A percentile compares a stretch with the other conserved stretches of the same genome.
Evolutionary conservation across 2,113 vertebrate genomes (phyloP).

Genomic region (Oryzias javanicus): DNA sequence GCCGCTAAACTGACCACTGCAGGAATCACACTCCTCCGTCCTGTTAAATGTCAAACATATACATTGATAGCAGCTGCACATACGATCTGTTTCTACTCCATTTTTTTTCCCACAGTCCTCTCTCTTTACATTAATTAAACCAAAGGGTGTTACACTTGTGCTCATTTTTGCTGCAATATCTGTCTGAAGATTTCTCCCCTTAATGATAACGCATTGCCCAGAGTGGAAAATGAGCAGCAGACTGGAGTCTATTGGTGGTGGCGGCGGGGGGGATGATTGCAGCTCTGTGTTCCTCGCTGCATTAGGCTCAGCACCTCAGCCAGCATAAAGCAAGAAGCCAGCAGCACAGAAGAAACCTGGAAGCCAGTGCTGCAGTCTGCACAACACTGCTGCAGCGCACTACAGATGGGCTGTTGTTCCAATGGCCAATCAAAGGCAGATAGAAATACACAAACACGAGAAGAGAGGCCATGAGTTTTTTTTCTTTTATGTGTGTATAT

Average conservation of each 20-base stretch:
- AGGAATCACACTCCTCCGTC: conserved; percentile 7
- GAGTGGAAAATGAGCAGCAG: conserved; percentile 9
- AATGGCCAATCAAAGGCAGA: conserved; percentile 22
- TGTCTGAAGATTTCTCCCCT: conserved; percentile 10
- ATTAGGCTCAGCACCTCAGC: conserved; percentile 64
- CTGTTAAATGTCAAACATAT: conserved; percentile 47
- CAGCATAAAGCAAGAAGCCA: conserved; percentile 42
- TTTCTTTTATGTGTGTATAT: too few species aligned
- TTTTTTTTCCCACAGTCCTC: conserved; percentile 21
- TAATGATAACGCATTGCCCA: conserved; percentile 5
- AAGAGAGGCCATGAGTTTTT: conserved; percentile 20
- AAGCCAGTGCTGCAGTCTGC: conserved; percentile 64
- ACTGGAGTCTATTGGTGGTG: conserved; percentile 41
- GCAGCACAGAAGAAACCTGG: conserved; percentile 50
- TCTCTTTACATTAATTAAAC: conserved; percentile 18
- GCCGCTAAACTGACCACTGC: conserved; percentile 1
- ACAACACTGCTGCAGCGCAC: conserved; percentile 57
- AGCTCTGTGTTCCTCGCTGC: conserved; percentile 57
- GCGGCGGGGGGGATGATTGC: conserved; percentile 47
- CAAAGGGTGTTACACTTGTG: conserved; percentile 13
- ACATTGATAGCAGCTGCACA: conserved; percentile 33
- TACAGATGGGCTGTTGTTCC: conserved; percentile 49
- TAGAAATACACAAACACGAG: not conserved
- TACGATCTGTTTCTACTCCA: conserved; percentile 3
- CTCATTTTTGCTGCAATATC: conserved; percentile 34